phyloP scores from a whole-genome alignment of 2,113 vertebrate genomes.

The Nematolebias whitei region DNA sequence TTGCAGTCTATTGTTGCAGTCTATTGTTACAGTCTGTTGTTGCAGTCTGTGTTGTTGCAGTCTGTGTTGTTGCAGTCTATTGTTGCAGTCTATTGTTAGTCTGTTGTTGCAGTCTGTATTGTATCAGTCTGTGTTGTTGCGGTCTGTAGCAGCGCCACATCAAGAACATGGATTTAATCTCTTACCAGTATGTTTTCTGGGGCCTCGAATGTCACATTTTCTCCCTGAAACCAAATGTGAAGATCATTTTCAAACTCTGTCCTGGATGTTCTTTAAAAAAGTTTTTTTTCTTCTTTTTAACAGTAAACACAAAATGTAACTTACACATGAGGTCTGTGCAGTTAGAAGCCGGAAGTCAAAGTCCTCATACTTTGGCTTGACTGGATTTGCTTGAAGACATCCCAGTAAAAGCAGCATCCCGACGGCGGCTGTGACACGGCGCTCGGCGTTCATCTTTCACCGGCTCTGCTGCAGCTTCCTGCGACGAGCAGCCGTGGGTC shows the following conservation, averaged over 20 bases:
- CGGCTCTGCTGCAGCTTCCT: not conserved
- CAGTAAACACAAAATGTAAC: constrained; percentile 16
- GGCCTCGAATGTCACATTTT: not conserved
- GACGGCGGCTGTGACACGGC: constrained; percentile 18
- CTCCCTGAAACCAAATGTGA: constrained; percentile 2
- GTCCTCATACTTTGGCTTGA: too few relatives aligned
- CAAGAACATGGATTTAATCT: not conserved
- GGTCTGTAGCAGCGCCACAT: not conserved
- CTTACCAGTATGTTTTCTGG: constrained; percentile 17
- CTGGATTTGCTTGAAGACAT: constrained; percentile 9
- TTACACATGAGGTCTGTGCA: constrained; percentile 52
- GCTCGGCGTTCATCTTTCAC: constrained; percentile 22
- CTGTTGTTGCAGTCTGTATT: too few relatives aligned
- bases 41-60: too few relatives aligned
- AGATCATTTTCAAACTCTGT: not conserved
- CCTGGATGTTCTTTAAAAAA: not conserved
- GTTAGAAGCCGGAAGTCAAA: too few relatives aligned
- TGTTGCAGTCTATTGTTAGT: too few relatives aligned
- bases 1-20: too few relatives aligned
- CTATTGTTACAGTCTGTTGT: too few relatives aligned
- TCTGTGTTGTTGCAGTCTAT: too few relatives aligned
- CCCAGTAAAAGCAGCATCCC: constrained; percentile 13
- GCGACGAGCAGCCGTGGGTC: not conserved
- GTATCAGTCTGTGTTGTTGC: not conserved
- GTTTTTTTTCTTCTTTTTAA: too few relatives aligned